Evolutionary conservation across 2,888 invertebrate species (phyloP), one percentile per base, ranked within the genome.

Genomic region (Polietes domitor): DNA sequence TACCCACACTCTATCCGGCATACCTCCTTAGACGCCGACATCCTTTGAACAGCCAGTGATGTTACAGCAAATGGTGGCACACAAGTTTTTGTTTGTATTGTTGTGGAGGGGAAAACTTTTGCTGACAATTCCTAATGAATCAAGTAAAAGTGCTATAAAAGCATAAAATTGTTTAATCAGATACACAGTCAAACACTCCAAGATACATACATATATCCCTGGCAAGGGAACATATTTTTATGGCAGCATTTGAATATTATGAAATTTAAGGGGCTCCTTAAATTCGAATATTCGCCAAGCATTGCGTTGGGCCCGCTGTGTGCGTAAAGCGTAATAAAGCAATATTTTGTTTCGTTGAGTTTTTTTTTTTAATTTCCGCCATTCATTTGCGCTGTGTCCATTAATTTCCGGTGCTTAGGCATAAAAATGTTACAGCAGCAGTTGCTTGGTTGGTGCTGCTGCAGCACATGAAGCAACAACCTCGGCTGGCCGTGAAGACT

Each of bases 81-180:
- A 3, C 7, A 28, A n/a, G 6, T 37, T 37, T 37, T 7, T 37
- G 7, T 37, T 37, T 12, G 9, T 37, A 12, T 32, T 63, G 17
- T n/a, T 17, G 63, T 7, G 9, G 61, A 5, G 32, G 37, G 2
- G 32, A 63, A 32, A 37, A 65, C 65, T 41, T 53, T 63, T 77
- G 77, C 74, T 71, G 63, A 63, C 70, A 74, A 6, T 63, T 12
- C 37, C 61, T 41, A 74, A 77, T 53, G 58, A 61, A 50, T 41
- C 47, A 50, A 50, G 37, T 26, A 55, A n/a, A 58, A 72, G 24
- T 12, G 24, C 12, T 53, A 73, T 55, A 28, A 43, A 9, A 26
- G 19, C 21, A 50, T 28, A 47, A 74, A 78, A 74, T 74, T 74
- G 74, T 82, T 82, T 47, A 78, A 63, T 65, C 50, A 43, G 28